These are phyloP conservation scores for Aethina tumida DNA, from an alignment of 1,140 invertebrate species.

Conservation along the genomic window DNA sequence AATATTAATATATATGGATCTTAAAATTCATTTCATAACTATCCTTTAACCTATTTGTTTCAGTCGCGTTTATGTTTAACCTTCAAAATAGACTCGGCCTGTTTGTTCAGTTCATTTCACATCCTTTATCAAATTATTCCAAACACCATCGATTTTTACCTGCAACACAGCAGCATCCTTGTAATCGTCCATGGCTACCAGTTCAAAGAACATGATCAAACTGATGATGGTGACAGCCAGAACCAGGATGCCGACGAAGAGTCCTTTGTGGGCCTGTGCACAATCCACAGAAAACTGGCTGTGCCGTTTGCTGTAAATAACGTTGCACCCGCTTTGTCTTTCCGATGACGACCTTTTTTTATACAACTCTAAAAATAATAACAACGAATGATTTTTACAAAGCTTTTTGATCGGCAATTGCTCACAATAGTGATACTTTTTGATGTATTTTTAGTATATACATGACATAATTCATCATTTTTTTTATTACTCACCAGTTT, in stretches of 20 bases:
- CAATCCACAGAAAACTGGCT: constrained; percentile 64
- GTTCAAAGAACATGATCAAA: constrained; percentile 62
- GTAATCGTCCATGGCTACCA: constrained; percentile 52
- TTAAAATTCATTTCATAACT: too few relatives aligned
- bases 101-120: too few relatives aligned
- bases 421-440: too few relatives aligned
- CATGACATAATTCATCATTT: too few relatives aligned
- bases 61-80: neutral
- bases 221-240: constrained; percentile 60
- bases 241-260: constrained; percentile 58
- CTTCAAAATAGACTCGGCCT: neutral
- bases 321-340: constrained; percentile 20
- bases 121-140: too few relatives aligned
- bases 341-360: too few relatives aligned
- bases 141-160: constrained; percentile 38
- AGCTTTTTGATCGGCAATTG: too few relatives aligned
- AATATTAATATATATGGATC: too few relatives aligned
- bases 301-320: constrained; percentile 13
- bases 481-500: neutral
- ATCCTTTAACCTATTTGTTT: neutral
- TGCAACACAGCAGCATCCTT: constrained; percentile 48
- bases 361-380: constrained; percentile 49
- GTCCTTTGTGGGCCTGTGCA: constrained; percentile 56
- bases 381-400: too few relatives aligned
- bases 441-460: constrained; percentile 65